Percentiles rank a stretch among this genome's conserved stretches.
These are phyloP conservation scores for Entelurus aequoreus DNA, from an alignment of 2,113 vertebrate species.

Conservation along the genomic window DNA sequence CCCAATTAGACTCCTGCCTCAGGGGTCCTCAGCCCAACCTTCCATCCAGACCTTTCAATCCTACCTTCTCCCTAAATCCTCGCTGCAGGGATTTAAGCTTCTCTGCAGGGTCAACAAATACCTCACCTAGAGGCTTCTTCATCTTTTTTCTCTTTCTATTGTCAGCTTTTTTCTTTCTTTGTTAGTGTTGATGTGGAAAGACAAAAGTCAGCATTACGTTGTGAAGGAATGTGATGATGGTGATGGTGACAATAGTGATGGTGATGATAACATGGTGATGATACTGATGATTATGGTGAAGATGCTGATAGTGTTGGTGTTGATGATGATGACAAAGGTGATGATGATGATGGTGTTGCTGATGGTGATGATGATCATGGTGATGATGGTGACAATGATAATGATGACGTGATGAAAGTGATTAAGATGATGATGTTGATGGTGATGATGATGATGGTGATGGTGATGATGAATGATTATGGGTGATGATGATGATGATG, in stretches of 20 bases:
- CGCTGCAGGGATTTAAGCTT: constrained; percentile 43
- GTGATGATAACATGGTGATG: no score
- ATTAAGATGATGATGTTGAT: no score
- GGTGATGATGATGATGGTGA: no score
- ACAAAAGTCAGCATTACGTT: constrained; percentile 44
- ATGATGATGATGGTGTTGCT: no score
- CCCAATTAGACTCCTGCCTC: constrained; percentile 52
- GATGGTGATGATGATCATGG: no score
- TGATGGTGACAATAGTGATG: not conserved
- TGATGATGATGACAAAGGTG: no score
- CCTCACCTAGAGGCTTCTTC: constrained; percentile 33
- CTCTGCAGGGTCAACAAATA: constrained; percentile 34
- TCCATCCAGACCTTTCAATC: not conserved
- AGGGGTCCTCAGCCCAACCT: constrained; percentile 18
- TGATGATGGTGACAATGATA: no score
- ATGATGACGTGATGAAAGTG: no score
- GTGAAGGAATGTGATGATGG: constrained; percentile 53
- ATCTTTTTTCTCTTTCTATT: constrained; percentile 17
- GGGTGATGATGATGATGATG: no score
- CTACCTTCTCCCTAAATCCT: not conserved
- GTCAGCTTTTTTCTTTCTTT: not conserved
- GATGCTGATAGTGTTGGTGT: no score
- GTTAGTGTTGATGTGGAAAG: not conserved
- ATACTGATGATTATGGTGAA: no score
- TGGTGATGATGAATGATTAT: no score